Evolutionary conservation across 2,888 invertebrate genomes (phyloP), one percentile per base, ranked within the genome.

Genomic region (Eudasyphora cyanicolor): DNA sequence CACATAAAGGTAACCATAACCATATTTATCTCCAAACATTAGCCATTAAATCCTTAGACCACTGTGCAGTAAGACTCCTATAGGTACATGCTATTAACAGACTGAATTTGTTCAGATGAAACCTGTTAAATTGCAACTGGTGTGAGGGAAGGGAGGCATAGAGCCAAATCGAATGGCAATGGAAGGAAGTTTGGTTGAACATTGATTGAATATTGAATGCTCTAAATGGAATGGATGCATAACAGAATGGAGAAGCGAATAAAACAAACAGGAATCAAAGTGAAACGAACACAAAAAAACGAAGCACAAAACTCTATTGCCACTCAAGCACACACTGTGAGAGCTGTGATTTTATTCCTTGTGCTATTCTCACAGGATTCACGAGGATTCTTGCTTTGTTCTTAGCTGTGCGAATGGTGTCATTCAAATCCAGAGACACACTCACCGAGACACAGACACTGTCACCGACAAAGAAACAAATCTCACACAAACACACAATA

Each of bases 191-290:
- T 38, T 35, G 76, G 70, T 78, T 78, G 38, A 76, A 60, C 70
- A 80, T 74, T 83, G 83, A 84, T 84, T 84, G 80, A 80, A 84
- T 78, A 84, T 84, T 81, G 80, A 70, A 83, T 76, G 79, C 70
- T 80, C 75, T 17, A 77, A 81, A 80, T n/a, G 73, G 42, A 73
- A 76, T 49, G n/a, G n/a, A n/a, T n/a, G n/a, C n/a, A n/a, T n/a
- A n/a, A n/a, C n/a, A n/a, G n/a, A n/a, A 57, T 24, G 24, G 6
- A 54, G 54, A 54, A 54, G 24, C 5, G 5, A 54, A 21, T 7
- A 35, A 35, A 35, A 35, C 54, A 24, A 54, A 54, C 24, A 24
- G 10, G 19, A 21, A 8, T 54, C 24, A 4, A 6, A 54, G 19
- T 54, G 54, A 24, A 54, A 54, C 24, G 24, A 54, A 54, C 21